Percentiles rank a stretch among this genome's conserved stretches.
Evolutionary conservation across 64 coral and sea anemone genomes (phyloP).

Genomic region (Montipora sp.): DNA sequence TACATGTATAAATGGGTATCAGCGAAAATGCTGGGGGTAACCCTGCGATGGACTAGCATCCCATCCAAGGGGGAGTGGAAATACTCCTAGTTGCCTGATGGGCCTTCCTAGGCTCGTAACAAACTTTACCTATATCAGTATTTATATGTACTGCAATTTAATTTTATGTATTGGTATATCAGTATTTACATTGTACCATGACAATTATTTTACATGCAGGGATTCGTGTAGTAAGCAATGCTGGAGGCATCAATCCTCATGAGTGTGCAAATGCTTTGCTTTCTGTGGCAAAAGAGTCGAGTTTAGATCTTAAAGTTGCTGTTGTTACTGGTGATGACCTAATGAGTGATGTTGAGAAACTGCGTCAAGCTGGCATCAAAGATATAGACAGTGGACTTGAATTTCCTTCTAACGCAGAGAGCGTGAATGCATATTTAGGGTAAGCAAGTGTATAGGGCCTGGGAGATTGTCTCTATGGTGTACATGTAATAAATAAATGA

Average conservation of each 20-base stretch:
- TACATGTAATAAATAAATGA: no score
- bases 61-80: no score
- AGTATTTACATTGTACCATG: no score
- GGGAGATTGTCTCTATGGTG: no score
- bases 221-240: slow-evolving; percentile 93
- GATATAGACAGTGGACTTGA: slow-evolving; percentile 75
- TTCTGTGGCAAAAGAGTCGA: slow-evolving; percentile 71
- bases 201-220: slow-evolving; percentile 18
- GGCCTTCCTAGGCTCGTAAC: no score
- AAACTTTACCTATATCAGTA: no score
- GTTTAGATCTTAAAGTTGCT: slow-evolving; percentile 85
- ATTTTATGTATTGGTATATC: no score
- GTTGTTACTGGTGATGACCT: slow-evolving; percentile 95
- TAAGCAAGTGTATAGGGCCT: slow-evolving; percentile 19
- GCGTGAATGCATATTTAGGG: slow-evolving; percentile 99
- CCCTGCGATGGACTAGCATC: no score
- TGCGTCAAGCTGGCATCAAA: slow-evolving; percentile 62
- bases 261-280: slow-evolving; percentile 90
- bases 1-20: no score
- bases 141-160: no score
- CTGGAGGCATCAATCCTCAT: slow-evolving; percentile 93
- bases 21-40: no score
- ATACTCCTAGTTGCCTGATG: no score
- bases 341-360: slow-evolving; percentile 68
- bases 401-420: slow-evolving; percentile 76